A percentile compares a stretch with the other conserved stretches of the same genome.
These are phyloP conservation scores for Littorina saxatilis DNA, from an alignment of 1,140 invertebrate genomes.

Conservation along the genomic window DNA sequence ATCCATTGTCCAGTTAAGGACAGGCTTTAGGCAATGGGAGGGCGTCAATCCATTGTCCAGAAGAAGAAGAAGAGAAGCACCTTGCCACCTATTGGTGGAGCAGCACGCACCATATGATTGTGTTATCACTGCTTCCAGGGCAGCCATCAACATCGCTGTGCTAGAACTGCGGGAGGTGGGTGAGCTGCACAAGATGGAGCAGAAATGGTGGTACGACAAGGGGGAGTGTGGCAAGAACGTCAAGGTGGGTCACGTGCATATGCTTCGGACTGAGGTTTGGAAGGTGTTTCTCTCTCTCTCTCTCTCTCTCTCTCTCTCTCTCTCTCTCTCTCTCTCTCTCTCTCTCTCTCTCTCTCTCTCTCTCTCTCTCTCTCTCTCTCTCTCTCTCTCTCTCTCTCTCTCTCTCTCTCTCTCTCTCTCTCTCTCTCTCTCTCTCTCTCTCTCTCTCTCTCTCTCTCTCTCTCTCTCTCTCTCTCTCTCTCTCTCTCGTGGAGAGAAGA, in stretches of 20 bases:
- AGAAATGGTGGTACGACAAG: conserved; percentile 75
- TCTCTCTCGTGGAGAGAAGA: no score
- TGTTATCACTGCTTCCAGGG: no score
- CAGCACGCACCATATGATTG: no score
- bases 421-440: no score
- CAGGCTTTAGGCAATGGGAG: no score
- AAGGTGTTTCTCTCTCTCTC: neutral
- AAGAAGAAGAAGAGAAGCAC: no score
- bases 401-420: neutral
- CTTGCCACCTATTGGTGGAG: no score
- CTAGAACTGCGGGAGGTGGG: conserved; percentile 69
- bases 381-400: neutral
- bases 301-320: neutral
- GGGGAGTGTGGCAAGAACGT: conserved; percentile 77
- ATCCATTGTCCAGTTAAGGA: no score
- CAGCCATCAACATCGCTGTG: conserved; percentile 67
- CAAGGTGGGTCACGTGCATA: conserved; percentile 16
- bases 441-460: no score
- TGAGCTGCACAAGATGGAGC: conserved; percentile 68
- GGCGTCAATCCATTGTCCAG: no score
- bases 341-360: neutral
- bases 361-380: neutral
- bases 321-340: neutral
- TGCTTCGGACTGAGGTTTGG: no score
- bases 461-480: no score